These are phyloP conservation scores for Chymomyza amoena DNA, from an alignment of 2,888 invertebrate genomes.

Conservation along the genomic window DNA sequence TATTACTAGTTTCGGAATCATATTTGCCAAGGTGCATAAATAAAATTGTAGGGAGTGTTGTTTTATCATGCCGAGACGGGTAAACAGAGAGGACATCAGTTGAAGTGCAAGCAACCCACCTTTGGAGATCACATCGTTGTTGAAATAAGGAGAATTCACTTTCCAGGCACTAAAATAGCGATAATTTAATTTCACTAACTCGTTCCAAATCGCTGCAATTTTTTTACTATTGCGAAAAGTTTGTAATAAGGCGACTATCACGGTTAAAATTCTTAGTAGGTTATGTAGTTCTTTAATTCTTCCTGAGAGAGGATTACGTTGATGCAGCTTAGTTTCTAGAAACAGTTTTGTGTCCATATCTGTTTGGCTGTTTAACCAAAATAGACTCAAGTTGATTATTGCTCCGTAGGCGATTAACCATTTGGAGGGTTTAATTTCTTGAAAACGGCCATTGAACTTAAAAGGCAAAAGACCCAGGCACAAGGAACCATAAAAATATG, in stretches of 20 bases:
- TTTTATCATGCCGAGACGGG: not conserved
- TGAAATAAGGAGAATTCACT: slow-evolving; percentile 1
- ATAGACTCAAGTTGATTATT: not conserved
- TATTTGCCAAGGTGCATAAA: not conserved
- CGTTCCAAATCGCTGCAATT: not conserved
- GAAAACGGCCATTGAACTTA: not conserved
- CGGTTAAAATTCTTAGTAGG: not conserved
- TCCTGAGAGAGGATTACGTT: too few relatives aligned
- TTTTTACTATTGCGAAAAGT: not conserved
- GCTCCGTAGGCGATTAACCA: slow-evolving; percentile 37
- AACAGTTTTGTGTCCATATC: too few relatives aligned
- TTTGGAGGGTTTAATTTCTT: slow-evolving; percentile 15
- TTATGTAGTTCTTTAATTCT: not conserved
- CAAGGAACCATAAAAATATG: slow-evolving; percentile 41
- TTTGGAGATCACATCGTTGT: slow-evolving; percentile 30
- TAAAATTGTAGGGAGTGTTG: not conserved
- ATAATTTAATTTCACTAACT: not conserved
- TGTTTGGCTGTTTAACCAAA: too few relatives aligned
- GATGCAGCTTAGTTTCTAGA: too few relatives aligned
- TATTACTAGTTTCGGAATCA: slow-evolving; percentile 2
- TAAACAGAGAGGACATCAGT: slow-evolving; percentile 15
- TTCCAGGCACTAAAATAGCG: not conserved
- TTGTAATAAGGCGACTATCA: not conserved
- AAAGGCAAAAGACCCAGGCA: slow-evolving; percentile 53
- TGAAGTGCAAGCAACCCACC: slow-evolving; percentile 4